These are phyloP conservation scores for Oppia nitens DNA, from an alignment of 1,140 invertebrate species.

Conservation along the genomic window DNA sequence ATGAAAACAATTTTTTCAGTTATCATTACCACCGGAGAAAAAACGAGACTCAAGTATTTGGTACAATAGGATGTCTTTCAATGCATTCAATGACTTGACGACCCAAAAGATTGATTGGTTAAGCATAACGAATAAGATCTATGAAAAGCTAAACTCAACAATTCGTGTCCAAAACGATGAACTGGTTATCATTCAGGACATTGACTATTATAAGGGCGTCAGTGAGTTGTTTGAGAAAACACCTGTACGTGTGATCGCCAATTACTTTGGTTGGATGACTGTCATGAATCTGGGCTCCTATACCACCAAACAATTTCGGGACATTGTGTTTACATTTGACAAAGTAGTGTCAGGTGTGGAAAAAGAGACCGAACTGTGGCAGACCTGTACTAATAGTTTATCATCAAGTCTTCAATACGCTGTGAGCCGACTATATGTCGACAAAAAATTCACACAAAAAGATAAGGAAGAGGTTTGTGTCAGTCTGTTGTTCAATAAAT, in stretches of 20 bases:
- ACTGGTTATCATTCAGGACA: constrained; percentile 27
- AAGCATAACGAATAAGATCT: not conserved
- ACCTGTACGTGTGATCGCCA: constrained; percentile 23
- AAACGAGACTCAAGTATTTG: constrained; percentile 13
- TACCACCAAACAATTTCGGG: constrained; percentile 30
- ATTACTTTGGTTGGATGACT: constrained; percentile 30
- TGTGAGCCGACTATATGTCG: constrained; percentile 2
- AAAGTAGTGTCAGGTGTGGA: constrained; percentile 29
- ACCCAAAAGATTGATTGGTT: constrained; percentile 8
- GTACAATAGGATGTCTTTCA: constrained; percentile 30
- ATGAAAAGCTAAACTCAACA: constrained; percentile 16
- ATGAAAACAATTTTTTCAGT: constrained; percentile 2
- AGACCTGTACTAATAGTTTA: constrained; percentile 30
- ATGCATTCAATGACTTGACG: constrained; percentile 20
- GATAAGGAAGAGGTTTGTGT: constrained; percentile 8
- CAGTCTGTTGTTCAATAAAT: no score
- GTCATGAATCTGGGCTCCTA: constrained; percentile 30
- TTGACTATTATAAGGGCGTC: constrained; percentile 21
- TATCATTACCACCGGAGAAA: constrained; percentile 18
- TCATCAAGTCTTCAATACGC: constrained; percentile 16
- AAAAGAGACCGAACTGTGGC: constrained; percentile 27
- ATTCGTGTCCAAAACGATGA: constrained; percentile 24
- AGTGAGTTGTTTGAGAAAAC: constrained; percentile 8
- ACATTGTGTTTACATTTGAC: constrained; percentile 32
- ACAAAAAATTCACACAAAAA: not conserved